These are phyloP conservation scores for Scaptomyza parva DNA, from an alignment of 2,888 invertebrate species.

Conservation along the genomic window DNA sequence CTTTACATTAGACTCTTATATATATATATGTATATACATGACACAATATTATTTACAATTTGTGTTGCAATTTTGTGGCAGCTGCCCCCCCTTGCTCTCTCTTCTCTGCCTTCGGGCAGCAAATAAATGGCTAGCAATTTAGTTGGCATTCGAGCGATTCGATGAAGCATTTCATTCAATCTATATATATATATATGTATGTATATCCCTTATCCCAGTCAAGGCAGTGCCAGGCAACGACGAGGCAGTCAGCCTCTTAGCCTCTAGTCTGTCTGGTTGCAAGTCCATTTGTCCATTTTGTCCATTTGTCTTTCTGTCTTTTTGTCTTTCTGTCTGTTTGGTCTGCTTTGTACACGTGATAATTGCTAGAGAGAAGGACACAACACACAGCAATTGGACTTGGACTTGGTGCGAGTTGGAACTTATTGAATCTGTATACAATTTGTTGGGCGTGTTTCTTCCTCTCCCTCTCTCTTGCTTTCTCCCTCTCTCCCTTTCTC, in stretches of 20 bases:
- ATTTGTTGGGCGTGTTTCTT: conserved; percentile 57
- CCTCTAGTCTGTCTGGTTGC: neutral
- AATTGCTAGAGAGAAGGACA: conserved; percentile 56
- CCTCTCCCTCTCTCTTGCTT: conserved; percentile 15
- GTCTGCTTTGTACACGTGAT: conserved; percentile 60
- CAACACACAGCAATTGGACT: neutral
- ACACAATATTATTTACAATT: conserved; percentile 47
- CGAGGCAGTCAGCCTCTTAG: conserved; percentile 3
- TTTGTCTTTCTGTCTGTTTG: conserved; percentile 3
- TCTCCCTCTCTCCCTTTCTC: neutral
- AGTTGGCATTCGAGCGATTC: conserved; percentile 59
- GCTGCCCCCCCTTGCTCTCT: conserved; percentile 2
- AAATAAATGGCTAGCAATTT: conserved; percentile 59
- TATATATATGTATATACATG: neutral
- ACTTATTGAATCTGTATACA: conserved; percentile 77
- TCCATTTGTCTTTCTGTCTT: conserved; percentile 2
- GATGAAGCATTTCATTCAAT: conserved; percentile 56
- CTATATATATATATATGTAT: conserved; percentile 12
- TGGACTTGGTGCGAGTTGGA: conserved; percentile 8
- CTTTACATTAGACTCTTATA: no score
- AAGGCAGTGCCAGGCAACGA: no score
- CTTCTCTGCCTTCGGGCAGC: conserved; percentile 4
- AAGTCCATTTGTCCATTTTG: conserved; percentile 5
- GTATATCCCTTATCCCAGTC: conserved; percentile 19
- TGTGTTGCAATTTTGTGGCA: conserved; percentile 23